Evolutionary conservation across 2,113 vertebrate genomes (phyloP), one percentile per base, ranked within the genome.

Genomic region (Asarcornis scutulata): DNA sequence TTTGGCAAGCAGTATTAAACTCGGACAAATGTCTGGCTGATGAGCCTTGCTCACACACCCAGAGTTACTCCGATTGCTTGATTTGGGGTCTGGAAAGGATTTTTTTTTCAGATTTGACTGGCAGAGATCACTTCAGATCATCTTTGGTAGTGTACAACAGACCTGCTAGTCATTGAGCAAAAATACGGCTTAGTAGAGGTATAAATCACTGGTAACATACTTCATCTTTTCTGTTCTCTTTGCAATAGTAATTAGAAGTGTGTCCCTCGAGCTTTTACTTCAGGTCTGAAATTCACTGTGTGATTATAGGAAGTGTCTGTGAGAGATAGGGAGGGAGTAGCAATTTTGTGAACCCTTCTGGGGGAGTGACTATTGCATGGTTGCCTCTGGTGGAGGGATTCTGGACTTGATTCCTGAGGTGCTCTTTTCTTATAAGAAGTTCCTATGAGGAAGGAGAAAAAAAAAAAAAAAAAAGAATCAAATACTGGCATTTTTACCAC

Each of bases 11-110:
- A 55, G 9, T 38, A 11, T 44, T 42, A 12, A 23, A 77, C 55
- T 9, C 8, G 40, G 53, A 67, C 59, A 34, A 53, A 74, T 86
- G 81, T 90, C 77, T 89, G 78, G 66, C 36, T 89, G 78, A 50
- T 78, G 81, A 95, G 42, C 74, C 44, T 60, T 42, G 74, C 69
- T 96, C 46, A 78, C 88, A 94, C 94, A 82, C 78, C 85, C 90
- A 81, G 64, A 58, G 11, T 34, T 16, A 42, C 81, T 81, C 77
- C 77, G 73, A 52, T 69, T 88, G 84, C 92, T 73, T 84, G 68
- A 29, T 91, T 29, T 63, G 31, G 69, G 88, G 60, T 78, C 78
- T 67, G 69, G 31, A 95, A 91, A 93, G 56, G 40, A 66, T 36
- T 67, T 72, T 81, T 84, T 56, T 84, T 29, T 81, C 29, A 26